These are phyloP conservation scores for Echinarachnius parma DNA, from an alignment of 53 echinoderm and acorn worm species.

Conservation along the genomic window DNA sequence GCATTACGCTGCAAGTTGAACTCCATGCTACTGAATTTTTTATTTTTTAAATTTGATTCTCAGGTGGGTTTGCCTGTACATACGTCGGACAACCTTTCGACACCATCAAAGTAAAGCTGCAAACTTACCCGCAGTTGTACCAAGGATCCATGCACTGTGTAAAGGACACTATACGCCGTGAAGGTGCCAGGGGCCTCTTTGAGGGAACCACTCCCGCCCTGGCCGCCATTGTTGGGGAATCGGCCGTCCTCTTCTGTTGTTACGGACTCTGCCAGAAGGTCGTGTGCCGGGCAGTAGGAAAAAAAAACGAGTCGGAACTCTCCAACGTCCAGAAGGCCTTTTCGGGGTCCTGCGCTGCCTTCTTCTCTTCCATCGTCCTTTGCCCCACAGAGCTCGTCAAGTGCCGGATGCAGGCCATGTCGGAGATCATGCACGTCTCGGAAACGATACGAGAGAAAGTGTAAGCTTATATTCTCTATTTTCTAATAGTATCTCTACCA, in stretches of 20 bases:
- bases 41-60: background rate
- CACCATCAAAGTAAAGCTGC: constrained; percentile 93
- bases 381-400: constrained; percentile 99
- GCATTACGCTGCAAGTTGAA: no score
- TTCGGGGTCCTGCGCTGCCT: constrained; percentile 79
- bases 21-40: no score
- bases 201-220: constrained; percentile 87
- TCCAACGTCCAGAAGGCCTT: constrained; percentile 70
- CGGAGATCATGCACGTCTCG: constrained; percentile 66
- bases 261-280: constrained; percentile 91
- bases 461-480: no score
- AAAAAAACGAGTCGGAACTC: constrained; percentile 51
- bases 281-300: constrained; percentile 52
- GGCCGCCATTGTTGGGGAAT: constrained; percentile 87
- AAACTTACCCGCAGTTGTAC: constrained; percentile 93
- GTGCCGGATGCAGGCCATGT: constrained; percentile 90
- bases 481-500: no score
- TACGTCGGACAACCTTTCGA: constrained; percentile 92
- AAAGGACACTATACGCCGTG: constrained; percentile 55
- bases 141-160: constrained; percentile 66
- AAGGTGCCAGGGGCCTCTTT: constrained; percentile 79
- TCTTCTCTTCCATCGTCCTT: constrained; percentile 90
- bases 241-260: constrained; percentile 77
- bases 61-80: constrained; percentile 88
- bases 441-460: constrained; percentile 55